Base-by-base conservation (phyloP, 2,113 vertebrate species). In the Paraplagusia blochii region DNA sequence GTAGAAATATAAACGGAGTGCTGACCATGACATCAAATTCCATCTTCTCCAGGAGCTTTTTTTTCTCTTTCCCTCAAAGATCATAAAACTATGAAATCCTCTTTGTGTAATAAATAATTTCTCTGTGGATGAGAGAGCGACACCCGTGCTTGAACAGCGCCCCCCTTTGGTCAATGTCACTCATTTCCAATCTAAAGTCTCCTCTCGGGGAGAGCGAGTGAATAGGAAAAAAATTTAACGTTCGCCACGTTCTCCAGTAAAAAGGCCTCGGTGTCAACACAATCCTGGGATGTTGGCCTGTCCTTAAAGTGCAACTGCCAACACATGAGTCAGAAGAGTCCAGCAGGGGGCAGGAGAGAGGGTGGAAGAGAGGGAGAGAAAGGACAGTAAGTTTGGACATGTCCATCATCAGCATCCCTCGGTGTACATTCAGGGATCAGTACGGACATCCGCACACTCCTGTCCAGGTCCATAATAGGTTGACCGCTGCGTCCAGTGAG, bases 241-340 rank as follows among this genome's bases (percentile, higher is more conserved):
- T 82, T 62, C 82, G 75, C 66, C 75, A 71, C 78, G 77, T 76
- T 88, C 74, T 79, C 44, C 51, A 75, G 79, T 84, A 86, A 91
- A 86, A 91, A 91, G 90, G 89, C 90, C 87, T 89, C 85, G 86
- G 79, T 91, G 94, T 93, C 94, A 93, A 95, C 93, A 95, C 91
- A 90, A 91, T 93, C 94, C 91, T 86, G 87, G 83, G 59, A 87
- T 73, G 88, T 85, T 91, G 85, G 88, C 87, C 90, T 92, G 81
- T 89, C 74, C 89, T 92, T 98, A 97, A 97, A 97, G 96, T 98
- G 96, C 96, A 92, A 90, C 79, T 86, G 81, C 86, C 85, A 87
- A 85, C 83, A 44, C 70, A 59, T 67, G 58, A 70, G 62, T 79
- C 78, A 76, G 74, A 84, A 63, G 70, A 63, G 70, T 66, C 56